phyloP scores from a whole-genome alignment of 1,140 invertebrate species.

The Caenorhabditis inopinata region DNA sequence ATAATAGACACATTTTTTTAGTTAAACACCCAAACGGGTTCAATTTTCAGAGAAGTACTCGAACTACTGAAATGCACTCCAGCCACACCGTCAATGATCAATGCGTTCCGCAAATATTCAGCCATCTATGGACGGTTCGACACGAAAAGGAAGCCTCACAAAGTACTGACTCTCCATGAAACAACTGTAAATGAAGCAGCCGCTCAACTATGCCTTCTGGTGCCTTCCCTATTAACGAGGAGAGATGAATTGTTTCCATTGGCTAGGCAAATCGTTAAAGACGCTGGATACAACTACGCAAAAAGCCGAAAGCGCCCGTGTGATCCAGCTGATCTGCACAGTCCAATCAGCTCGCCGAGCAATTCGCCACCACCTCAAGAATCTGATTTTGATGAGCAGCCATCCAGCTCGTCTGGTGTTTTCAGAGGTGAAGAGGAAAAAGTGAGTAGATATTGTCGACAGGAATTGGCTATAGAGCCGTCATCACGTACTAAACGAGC shows the following conservation, averaged over 20 bases:
- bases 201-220: slow-evolving; percentile 85
- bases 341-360: slow-evolving; percentile 6
- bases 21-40: background rate
- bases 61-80: slow-evolving; percentile 84
- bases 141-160: slow-evolving; percentile 90
- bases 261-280: slow-evolving; percentile 82
- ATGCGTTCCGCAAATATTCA: slow-evolving; percentile 89
- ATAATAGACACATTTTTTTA: slow-evolving; percentile 30
- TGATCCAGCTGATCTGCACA: slow-evolving; percentile 9
- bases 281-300: slow-evolving; percentile 32
- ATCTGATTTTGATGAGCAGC: background rate
- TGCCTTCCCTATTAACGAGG: slow-evolving; percentile 83
- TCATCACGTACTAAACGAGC: no score
- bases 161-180: slow-evolving; percentile 85
- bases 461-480: no score
- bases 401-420: background rate
- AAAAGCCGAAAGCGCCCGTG: slow-evolving; percentile 10
- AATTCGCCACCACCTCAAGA: background rate
- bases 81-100: slow-evolving; percentile 82
- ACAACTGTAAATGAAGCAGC: slow-evolving; percentile 95
- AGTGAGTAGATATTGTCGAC: background rate
- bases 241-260: slow-evolving; percentile 91
- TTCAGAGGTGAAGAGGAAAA: background rate
- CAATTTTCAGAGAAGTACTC: slow-evolving; percentile 67
- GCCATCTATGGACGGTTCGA: slow-evolving; percentile 92